These are phyloP conservation scores for Liolophura sinensis DNA, from an alignment of 1,140 invertebrate species.

Conservation along the genomic window DNA sequence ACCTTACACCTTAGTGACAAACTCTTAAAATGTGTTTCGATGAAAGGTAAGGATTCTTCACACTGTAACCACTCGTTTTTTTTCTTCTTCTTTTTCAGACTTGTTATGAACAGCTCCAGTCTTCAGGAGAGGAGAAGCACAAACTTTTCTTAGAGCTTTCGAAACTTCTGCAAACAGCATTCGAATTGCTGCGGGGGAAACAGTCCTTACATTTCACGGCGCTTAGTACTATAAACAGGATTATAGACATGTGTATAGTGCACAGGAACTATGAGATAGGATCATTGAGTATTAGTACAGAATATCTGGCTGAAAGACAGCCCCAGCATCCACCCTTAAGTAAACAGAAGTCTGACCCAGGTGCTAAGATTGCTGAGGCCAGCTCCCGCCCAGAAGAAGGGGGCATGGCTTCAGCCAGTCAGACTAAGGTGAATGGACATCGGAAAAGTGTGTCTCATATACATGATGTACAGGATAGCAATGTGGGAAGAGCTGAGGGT, in stretches of 20 bases:
- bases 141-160: constrained; percentile 58
- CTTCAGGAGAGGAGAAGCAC: constrained; percentile 33
- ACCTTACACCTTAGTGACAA: no score
- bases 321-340: no score
- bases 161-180: constrained; percentile 61
- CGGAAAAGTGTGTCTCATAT: no score
- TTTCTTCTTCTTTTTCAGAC: constrained; percentile 38
- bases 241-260: constrained; percentile 64
- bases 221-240: constrained; percentile 66
- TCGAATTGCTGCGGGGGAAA: constrained; percentile 64
- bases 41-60: background rate
- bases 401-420: no score
- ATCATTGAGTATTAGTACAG: constrained; percentile 24
- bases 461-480: no score
- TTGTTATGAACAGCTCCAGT: constrained; percentile 45
- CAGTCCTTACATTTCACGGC: constrained; percentile 68
- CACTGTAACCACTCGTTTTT: background rate
- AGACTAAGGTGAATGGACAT: no score
- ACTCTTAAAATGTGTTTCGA: background rate
- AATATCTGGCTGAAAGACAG: constrained; percentile 14
- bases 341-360: no score
- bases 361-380: no score
- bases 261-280: constrained; percentile 45
- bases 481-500: no score
- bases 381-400: no score